Evolutionary conservation across 2,888 invertebrate genomes (phyloP), one percentile per base, ranked within the genome.

Genomic region (Ametastegia equiseti): DNA sequence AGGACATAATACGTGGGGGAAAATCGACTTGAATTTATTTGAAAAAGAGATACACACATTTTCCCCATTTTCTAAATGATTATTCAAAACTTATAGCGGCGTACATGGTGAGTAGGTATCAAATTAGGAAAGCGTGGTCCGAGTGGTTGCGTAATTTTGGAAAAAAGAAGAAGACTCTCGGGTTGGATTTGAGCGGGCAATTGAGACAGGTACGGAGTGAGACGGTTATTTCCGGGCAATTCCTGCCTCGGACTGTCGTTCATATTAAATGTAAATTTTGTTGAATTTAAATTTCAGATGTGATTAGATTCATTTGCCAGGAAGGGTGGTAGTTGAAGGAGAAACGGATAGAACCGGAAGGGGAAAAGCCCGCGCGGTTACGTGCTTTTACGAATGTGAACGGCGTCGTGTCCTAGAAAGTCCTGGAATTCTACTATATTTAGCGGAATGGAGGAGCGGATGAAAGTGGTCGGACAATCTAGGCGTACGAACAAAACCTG

Each of bases 261-360:
- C 83, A 87, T 87, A 89, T 89, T 88, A 88, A 89, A 90, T 90
- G 89, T 88, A 89, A 89, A 90, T 90, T 84, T 80, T 82, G 83
- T 57, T 83, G 85, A 84, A 89, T 90, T 89, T 89, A 90, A 90
- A 89, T 89, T 90, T 89, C 85, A 90, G 88, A 89, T 89, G 89
- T 89, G 90, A 90, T 89, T 89, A 90, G 89, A 89, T 89, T 89
- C 88, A 89, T 89, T 90, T 90, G 89, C 88, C 84, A 27, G 23
- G 45, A 80, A 84, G 84, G 82, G 82, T 80, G 85, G 83, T 83
- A 86, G 71, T 71, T 71, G 19, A 71, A 30, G 45, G 45, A 42
- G 45, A 42, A 1, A 30, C 45, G 23, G 15, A 45, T 27, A 45
- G 30, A 13, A 67, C 45, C 13, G 30, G 71, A 47, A 47, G 9